phyloP scores from a whole-genome alignment of 2,888 invertebrate species.

The Aspidapion aeneum region DNA sequence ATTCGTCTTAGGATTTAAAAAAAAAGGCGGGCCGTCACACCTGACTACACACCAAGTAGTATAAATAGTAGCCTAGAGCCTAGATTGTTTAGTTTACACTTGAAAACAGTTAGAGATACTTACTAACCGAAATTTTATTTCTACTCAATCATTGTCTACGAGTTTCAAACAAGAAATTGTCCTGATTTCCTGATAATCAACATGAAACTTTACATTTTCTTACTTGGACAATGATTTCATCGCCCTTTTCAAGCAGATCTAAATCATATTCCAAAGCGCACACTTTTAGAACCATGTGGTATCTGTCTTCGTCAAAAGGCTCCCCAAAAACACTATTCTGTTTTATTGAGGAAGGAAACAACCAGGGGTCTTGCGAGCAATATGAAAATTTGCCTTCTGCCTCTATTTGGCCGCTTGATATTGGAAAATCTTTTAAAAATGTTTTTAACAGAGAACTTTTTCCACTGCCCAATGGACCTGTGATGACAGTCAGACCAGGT shows the following conservation, averaged over 20 bases:
- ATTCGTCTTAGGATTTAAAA: too few species aligned
- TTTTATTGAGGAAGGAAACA: conserved; percentile 57
- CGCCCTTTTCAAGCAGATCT: conserved; percentile 48
- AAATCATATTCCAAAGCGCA: conserved; percentile 63
- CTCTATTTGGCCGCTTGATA: conserved; percentile 47
- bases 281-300: conserved; percentile 58
- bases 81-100: too few species aligned
- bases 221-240: conserved; percentile 72
- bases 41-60: too few species aligned
- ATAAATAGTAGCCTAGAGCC: too few species aligned
- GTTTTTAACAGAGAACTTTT: conserved; percentile 52
- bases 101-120: too few species aligned
- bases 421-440: conserved; percentile 44
- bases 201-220: too few species aligned
- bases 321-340: conserved; percentile 78
- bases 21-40: too few species aligned
- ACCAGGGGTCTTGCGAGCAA: conserved; percentile 62
- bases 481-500: conserved; percentile 51
- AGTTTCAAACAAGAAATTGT: too few species aligned
- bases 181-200: too few species aligned
- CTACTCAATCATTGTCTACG: too few species aligned
- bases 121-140: too few species aligned
- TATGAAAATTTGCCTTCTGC: conserved; percentile 54
- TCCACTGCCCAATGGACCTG: conserved; percentile 65
- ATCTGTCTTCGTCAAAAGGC: conserved; percentile 54